Percentiles rank a stretch among this genome's conserved stretches.
These are phyloP conservation scores for Corvus moneduloides DNA, from an alignment of 2,113 vertebrate genomes.

Conservation along the genomic window DNA sequence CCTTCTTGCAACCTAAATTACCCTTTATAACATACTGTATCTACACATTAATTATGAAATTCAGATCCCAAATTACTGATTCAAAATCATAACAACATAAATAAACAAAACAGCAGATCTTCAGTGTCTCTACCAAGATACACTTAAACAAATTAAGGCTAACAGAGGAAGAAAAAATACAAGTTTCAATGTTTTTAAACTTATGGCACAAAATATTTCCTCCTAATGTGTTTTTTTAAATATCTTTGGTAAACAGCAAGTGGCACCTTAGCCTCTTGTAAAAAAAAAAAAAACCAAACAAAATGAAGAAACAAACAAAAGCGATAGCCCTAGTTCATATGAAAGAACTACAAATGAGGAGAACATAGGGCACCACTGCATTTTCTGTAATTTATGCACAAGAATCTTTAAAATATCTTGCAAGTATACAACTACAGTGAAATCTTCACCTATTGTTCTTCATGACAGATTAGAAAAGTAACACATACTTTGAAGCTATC, in stretches of 20 bases:
- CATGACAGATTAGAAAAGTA: not conserved
- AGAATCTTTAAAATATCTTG: not conserved
- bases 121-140: not conserved
- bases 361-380: not conserved
- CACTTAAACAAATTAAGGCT: not conserved
- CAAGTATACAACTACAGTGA: not conserved
- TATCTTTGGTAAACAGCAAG: not conserved
- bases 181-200: not conserved
- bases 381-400: not conserved
- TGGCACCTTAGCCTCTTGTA: not conserved
- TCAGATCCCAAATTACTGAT: not conserved
- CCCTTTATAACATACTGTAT: not conserved
- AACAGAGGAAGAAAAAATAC: not conserved
- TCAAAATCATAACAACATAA: not conserved
- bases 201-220: rapidly evolving
- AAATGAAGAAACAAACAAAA: not conserved
- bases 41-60: not conserved
- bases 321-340: rapidly evolving
- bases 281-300: not conserved
- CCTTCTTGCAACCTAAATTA: not conserved
- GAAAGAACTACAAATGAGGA: not conserved
- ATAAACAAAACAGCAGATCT: not conserved
- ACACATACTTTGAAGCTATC: conserved; percentile 90
- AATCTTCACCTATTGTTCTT: not conserved
- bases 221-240: not conserved